phyloP scores from a whole-genome alignment of 2,888 invertebrate genomes.

The Bellardia bayeri region DNA sequence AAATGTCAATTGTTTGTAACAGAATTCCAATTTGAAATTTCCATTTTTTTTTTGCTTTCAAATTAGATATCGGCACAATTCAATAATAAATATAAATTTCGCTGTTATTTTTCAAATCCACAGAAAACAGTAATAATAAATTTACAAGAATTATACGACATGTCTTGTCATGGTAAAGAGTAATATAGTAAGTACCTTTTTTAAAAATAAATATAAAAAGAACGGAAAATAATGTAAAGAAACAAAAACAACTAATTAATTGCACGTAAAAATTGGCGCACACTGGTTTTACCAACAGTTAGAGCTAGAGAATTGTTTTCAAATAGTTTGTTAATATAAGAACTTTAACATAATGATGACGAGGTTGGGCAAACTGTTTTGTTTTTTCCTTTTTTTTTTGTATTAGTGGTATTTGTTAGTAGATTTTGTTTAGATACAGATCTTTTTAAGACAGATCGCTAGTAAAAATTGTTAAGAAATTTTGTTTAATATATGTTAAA shows the following conservation, averaged over 20 bases:
- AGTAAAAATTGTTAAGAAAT: conserved; percentile 37
- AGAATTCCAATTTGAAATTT: conserved; percentile 13
- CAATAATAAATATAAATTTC: conserved; percentile 19
- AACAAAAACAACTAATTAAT: conserved; percentile 49
- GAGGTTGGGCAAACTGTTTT: background rate
- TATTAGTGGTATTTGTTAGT: background rate
- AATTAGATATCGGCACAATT: conserved; percentile 19
- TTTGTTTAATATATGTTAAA: conserved; percentile 56
- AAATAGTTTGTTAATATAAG: background rate
- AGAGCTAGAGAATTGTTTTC: background rate
- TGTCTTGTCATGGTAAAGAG: conserved; percentile 8
- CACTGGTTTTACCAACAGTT: conserved; percentile 32
- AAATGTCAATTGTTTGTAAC: conserved; percentile 50
- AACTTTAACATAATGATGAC: conserved; percentile 27
- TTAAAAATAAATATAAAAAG: background rate
- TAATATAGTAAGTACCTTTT: conserved; percentile 17
- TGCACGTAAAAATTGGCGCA: conserved; percentile 57
- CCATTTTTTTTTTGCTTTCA: background rate
- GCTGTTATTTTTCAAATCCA: background rate
- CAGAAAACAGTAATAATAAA: conserved; percentile 35
- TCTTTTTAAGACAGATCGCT: conserved; percentile 53
- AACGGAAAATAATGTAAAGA: background rate
- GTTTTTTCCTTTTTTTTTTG: background rate
- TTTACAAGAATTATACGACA: conserved; percentile 29
- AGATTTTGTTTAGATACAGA: conserved; percentile 34